These are phyloP conservation scores for Eristalis arbustorum DNA, from an alignment of 2,888 invertebrate species.

Conservation along the genomic window DNA sequence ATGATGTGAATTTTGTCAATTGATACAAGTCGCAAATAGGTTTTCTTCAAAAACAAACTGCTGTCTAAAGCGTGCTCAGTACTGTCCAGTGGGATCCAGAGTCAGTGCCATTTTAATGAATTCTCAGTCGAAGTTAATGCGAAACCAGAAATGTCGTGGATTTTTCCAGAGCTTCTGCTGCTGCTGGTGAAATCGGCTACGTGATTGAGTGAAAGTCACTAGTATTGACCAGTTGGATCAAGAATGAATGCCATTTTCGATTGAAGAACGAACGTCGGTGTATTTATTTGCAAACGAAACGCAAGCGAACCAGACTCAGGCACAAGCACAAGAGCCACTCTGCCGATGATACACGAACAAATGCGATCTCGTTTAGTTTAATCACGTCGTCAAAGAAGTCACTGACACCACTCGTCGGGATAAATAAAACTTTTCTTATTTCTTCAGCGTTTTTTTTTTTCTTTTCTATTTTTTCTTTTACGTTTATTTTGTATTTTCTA, in stretches of 20 bases:
- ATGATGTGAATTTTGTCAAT: conserved; percentile 72
- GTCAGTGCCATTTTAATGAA: conserved; percentile 74
- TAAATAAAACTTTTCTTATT: conserved; percentile 71
- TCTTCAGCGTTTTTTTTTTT: neutral
- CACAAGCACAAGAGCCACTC: neutral
- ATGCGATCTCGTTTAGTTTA: conserved; percentile 41
- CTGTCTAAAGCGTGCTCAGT: conserved; percentile 66
- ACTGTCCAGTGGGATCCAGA: conserved; percentile 80
- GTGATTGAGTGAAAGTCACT: conserved; percentile 58
- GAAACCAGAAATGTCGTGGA: neutral
- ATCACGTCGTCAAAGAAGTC: conserved; percentile 73
- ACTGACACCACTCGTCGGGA: conserved; percentile 76
- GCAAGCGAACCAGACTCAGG: conserved; percentile 5
- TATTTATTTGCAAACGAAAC: neutral
- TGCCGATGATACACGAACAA: conserved; percentile 11
- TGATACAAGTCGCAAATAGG: neutral
- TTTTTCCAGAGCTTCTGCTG: neutral
- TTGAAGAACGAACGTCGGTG: neutral
- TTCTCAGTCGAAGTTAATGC: neutral
- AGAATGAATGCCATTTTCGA: conserved; percentile 76
- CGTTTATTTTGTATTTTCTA: conserved; percentile 21
- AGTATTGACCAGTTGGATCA: conserved; percentile 80
- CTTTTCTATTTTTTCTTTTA: no score
- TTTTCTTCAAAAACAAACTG: neutral
- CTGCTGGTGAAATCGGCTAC: neutral